Base-by-base conservation (phyloP, 2,113 vertebrate species). In the Hemiscyllium ocellatum region DNA sequence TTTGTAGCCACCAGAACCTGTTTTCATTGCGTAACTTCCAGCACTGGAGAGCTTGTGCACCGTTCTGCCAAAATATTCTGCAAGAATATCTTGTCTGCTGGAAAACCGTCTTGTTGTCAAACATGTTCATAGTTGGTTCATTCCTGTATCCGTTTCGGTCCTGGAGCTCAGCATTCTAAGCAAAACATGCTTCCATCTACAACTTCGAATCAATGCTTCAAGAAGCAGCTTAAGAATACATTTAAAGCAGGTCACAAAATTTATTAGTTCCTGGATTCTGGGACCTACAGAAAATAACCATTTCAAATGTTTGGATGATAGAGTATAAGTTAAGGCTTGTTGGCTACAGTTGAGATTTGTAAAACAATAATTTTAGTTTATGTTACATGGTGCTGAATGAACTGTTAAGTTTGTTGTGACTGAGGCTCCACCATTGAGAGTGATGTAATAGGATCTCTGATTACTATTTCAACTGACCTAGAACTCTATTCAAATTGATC, bases 151-250 rank as follows among this genome's bases (percentile, higher is more conserved):
- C 13, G n/a, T 22, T 83, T 42, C 56, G 65, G 15, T 90, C 52
- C 52, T 56, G 33, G 61, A 93, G 37, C 65, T 66, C 61, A 66
- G 61, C 33, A 37, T 37, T 93, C 56, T 37, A 68, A 65, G 66
- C 66, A n/a, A 93, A 93, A 22, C 33, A 93, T 93, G 89, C 89
- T 93, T 68, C 66, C n/a, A 37, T 68, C 89, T 93, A 20, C 29
- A 42, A 93, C 33, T 90, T 29, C 12, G 29, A n/a, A 29, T 68
- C n/a, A 37, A 2, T 93, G 89, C 61, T 93, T 61, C 33, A 93
- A 65, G 61, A 66, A 91, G 33, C 89, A 66, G 22, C 89, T 37
- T 91, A 56, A 66, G 61, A 66, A 66, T 37, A 37, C 56, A 22
- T 61, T n/a, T 66, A 91, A 37, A 68, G 33, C n/a, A 68, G 61